phyloP scores from a whole-genome alignment of 2,797 vertebrate genomes.

The Valencia hispanica region DNA sequence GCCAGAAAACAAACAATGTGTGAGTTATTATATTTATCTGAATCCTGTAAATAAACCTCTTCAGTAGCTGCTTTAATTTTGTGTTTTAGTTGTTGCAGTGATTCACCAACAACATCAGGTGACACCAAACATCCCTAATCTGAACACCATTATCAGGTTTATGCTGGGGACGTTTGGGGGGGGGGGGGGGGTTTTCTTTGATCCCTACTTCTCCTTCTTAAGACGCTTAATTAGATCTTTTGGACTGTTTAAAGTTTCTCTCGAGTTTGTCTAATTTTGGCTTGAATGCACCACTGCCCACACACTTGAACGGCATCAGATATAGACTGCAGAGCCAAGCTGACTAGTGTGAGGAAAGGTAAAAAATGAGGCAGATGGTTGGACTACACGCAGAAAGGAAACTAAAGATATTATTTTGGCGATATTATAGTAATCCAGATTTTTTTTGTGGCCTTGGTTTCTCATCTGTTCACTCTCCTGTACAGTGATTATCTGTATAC shows the following conservation, averaged over 20 bases:
- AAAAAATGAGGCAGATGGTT: not conserved
- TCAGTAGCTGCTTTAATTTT: not conserved
- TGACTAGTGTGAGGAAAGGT: not conserved
- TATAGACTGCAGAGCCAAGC: not conserved
- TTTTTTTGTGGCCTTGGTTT: too few species aligned
- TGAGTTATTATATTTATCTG: not conserved
- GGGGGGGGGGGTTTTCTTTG: not conserved
- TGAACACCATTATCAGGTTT: not conserved
- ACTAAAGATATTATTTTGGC: too few species aligned
- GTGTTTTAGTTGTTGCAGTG: not conserved
- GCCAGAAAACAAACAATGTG: not conserved
- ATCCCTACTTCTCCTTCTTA: not conserved
- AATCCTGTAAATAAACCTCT: not conserved
- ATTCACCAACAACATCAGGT: slow-evolving; percentile 1
- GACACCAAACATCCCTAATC: not conserved
- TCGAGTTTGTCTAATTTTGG: not conserved
- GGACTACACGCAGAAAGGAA: not conserved
- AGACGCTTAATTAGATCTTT: not conserved
- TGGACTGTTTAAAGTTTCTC: slow-evolving; percentile 1
- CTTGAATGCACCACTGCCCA: not conserved
- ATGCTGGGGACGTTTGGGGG: not conserved
- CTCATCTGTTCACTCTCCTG: too few species aligned
- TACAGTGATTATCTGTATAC: too few species aligned
- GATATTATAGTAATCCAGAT: too few species aligned
- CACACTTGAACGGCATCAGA: not conserved